Evolutionary conservation across 2,113 vertebrate species (phyloP).

Genomic region (Brevimyrus niger): DNA sequence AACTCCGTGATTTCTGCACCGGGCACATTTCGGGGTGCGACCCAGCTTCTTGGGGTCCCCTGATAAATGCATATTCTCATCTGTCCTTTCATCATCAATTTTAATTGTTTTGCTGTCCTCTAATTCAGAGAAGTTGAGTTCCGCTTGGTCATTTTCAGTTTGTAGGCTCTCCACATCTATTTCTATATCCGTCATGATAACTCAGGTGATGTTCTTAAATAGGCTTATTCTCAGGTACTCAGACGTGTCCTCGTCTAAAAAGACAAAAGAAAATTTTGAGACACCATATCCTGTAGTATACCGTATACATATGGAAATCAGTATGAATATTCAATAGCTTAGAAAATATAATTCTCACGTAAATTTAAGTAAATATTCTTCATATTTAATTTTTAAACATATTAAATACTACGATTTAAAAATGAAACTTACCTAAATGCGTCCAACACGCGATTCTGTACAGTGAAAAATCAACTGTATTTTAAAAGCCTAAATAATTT

Average conservation of each 20-base stretch:
- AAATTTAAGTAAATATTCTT: not conserved
- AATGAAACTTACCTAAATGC: not conserved
- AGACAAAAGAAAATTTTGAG: not conserved
- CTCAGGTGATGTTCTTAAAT: not conserved
- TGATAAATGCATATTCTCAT: not conserved
- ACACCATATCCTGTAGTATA: not conserved
- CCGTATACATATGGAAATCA: not conserved
- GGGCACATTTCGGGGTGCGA: constrained; percentile 93
- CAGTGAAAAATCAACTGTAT: not conserved
- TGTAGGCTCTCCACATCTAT: constrained; percentile 91
- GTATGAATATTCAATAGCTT: not conserved
- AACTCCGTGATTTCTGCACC: constrained; percentile 94
- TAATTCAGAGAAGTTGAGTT: constrained; percentile 34
- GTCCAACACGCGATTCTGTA: not conserved
- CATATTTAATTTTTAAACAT: not conserved
- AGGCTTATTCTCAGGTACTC: not conserved
- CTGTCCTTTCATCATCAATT: constrained; percentile 43
- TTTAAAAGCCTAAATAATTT: not conserved
- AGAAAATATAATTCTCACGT: not conserved
- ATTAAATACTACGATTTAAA: not conserved
- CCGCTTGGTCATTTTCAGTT: constrained; percentile 56
- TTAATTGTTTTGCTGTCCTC: constrained; percentile 52
- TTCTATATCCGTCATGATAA: constrained; percentile 73
- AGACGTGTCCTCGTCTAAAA: not conserved
- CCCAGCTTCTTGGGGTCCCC: constrained; percentile 82